Evolutionary conservation across 92 coral and sea anemone genomes (phyloP), one percentile per base, ranked within the genome.

Genomic region (Plumapathes pennacea): DNA sequence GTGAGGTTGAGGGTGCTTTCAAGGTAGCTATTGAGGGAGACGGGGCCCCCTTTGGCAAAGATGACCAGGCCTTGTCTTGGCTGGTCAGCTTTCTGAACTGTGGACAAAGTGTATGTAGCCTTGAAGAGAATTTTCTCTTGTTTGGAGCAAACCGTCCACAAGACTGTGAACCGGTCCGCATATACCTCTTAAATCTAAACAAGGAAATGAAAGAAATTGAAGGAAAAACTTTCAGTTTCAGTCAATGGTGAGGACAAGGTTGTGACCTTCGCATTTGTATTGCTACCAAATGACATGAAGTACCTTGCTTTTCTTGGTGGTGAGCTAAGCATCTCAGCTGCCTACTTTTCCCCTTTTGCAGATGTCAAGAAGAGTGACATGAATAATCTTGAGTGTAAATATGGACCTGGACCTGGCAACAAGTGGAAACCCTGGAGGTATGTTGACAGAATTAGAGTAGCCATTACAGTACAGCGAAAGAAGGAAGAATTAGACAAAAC

Each of bases 301-400:
- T 81, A 73, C 48, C 36, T 82, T 3, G 80, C 89, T 2, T 76
- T 69, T 63, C 70, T 76, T 39, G 78, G 49, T 5, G 86, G 86
- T 11, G 86, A 80, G 53, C 81, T 80, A 37, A 32, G 58, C 26
- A 80, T 71, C 13, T 69, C 81, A 65, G 85, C 95, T 12, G 58
- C 11, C 30, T 77, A 46, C 32, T 82, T 87, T 34, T 87, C 89
- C 40, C 73, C 88, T 29, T 86, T 81, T 76, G 88, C 95, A 76
- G 62, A 86, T 57, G 72, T 81, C 54, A 46, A 29, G 1, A 76
- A 59, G 4, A 25, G 26, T 25, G 72, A 65, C 12, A 44, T 63
- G n/a, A 32, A 13, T 43, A 19, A 68, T 36, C 23, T 46, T 6
- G 18, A 32, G n/a, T 52, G 38, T 11, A 62, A 32, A n/a, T 81